A percentile compares a stretch with the other conserved stretches of the same genome.
phyloP scores from a whole-genome alignment of 2,888 invertebrate genomes.

The Torymus aiolomorphi region DNA sequence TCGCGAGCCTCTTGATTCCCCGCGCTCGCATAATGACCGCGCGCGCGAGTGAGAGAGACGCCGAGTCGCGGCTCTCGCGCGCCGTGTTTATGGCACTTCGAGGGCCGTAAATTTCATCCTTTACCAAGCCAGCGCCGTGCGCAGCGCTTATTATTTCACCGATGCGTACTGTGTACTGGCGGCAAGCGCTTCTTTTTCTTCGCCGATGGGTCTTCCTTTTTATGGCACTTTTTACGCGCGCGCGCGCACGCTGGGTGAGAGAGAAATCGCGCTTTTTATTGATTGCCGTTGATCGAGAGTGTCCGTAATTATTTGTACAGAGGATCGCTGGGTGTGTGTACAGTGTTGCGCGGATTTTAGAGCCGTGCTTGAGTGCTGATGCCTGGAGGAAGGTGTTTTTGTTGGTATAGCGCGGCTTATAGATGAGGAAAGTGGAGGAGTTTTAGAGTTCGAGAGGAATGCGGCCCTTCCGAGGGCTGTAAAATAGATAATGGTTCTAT shows the following conservation, averaged over 20 bases:
- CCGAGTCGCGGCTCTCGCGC: constrained; percentile 11
- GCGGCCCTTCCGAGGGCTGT: no score
- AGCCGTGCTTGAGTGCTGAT: no score
- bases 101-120: constrained; percentile 58
- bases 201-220: neutral
- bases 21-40: constrained; percentile 36
- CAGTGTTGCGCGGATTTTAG: neutral
- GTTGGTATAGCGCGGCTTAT: no score
- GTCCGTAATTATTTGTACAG: constrained; percentile 31
- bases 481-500: no score
- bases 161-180: neutral
- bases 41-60: constrained; percentile 11
- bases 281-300: neutral
- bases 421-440: neutral
- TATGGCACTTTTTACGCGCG: neutral
- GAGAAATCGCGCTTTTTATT: constrained; percentile 4
- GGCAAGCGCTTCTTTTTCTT: constrained; percentile 40
- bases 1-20: constrained; percentile 30
- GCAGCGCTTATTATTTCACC: constrained; percentile 45
- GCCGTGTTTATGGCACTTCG: constrained; percentile 39
- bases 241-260: neutral
- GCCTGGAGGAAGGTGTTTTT: no score
- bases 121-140: neutral
- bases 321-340: neutral
- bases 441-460: no score